Evolutionary conservation across 2,797 vertebrate species (phyloP).

Genomic region (Gymnoscopelus microlampas): DNA sequence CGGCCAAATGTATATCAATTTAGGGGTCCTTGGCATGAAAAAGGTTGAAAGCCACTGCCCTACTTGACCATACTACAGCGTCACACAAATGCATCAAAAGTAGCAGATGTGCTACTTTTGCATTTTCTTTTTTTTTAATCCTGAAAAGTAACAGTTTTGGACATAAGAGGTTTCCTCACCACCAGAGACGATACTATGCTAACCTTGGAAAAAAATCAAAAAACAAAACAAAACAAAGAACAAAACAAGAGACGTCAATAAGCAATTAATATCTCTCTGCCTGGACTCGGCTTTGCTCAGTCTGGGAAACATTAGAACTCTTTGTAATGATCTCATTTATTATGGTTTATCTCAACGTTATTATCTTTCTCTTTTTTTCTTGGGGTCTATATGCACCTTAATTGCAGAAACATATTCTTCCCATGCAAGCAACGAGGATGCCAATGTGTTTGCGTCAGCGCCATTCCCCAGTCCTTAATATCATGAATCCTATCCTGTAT

Average conservation of each 20-base stretch:
- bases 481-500: conserved; percentile 29
- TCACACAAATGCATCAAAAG: too few relatives aligned
- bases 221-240: not conserved
- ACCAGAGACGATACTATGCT: too few relatives aligned
- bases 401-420: conserved; percentile 73
- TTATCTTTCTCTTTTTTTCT: conserved; percentile 49
- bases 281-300: conserved; percentile 56
- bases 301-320: conserved; percentile 58
- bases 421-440: conserved; percentile 37
- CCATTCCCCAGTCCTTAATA: conserved; percentile 77
- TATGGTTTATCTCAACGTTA: conserved; percentile 64
- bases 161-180: too few relatives aligned
- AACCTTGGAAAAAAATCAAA: too few relatives aligned
- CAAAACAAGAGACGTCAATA: conserved; percentile 67
- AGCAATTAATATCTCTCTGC: conserved; percentile 70
- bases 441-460: conserved; percentile 63
- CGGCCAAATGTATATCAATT: too few relatives aligned
- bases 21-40: too few relatives aligned
- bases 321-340: conserved; percentile 76
- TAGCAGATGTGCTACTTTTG: too few relatives aligned
- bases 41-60: too few relatives aligned
- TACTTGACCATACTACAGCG: too few relatives aligned
- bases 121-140: too few relatives aligned
- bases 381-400: conserved; percentile 67
- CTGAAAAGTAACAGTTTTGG: too few relatives aligned